phyloP scores from a whole-genome alignment of 2,797 vertebrate species.

The Vultur gryphus region DNA sequence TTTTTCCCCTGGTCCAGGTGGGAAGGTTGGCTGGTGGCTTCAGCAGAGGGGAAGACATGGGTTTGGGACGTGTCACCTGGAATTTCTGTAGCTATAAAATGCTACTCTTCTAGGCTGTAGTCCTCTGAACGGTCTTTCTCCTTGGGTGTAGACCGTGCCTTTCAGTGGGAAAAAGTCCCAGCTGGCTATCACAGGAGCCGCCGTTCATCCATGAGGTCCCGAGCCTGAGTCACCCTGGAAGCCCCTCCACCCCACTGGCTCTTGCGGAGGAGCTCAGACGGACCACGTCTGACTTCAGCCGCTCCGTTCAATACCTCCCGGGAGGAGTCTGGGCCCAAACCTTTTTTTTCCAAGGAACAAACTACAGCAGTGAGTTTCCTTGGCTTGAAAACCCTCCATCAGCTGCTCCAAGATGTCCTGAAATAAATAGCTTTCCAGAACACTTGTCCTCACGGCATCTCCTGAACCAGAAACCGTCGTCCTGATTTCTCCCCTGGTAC shows the following conservation, averaged over 20 bases:
- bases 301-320: fast-evolving
- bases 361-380: background rate
- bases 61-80: background rate
- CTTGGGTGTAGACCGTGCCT: background rate
- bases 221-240: background rate
- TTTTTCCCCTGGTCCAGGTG: background rate
- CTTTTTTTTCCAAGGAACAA: slow-evolving; percentile 1
- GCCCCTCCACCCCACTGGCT: background rate
- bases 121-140: background rate
- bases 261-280: background rate
- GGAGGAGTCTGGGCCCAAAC: background rate
- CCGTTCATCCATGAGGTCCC: fast-evolving
- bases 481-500: background rate
- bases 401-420: background rate
- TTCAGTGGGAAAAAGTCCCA: background rate
- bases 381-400: background rate
- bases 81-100: background rate
- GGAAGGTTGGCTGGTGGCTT: background rate
- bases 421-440: background rate
- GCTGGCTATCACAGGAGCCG: background rate
- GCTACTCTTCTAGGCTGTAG: background rate
- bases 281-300: background rate
- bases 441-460: background rate
- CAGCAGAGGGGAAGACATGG: fast-evolving
- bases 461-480: background rate